These are phyloP conservation scores for Crocuta crocuta DNA, from an alignment of 2,113 vertebrate species.

Conservation along the genomic window DNA sequence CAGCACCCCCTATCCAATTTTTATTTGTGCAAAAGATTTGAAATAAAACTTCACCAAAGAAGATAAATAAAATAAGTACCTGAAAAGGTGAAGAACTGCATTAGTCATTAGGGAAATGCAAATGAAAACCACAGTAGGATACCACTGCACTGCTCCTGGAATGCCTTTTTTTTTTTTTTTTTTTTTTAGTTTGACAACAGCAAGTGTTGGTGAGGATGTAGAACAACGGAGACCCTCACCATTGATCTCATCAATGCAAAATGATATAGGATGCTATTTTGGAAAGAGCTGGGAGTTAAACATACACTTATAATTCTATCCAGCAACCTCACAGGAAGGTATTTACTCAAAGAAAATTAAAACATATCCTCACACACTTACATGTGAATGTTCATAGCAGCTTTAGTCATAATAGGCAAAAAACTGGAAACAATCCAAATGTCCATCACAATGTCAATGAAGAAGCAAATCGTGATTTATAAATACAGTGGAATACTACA, in stretches of 20 bases:
- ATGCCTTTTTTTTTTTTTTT: background rate
- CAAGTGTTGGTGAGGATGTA: background rate
- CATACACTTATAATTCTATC: background rate
- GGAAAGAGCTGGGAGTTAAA: background rate
- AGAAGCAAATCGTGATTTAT: background rate
- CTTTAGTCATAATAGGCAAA: background rate
- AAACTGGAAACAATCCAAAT: background rate
- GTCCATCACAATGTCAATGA: background rate
- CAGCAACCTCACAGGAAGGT: background rate
- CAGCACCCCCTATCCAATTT: background rate
- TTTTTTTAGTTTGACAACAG: background rate
- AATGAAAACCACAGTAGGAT: background rate
- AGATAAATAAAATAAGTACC: background rate
- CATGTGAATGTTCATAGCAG: background rate
- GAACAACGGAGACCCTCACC: background rate
- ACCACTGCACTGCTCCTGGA: background rate
- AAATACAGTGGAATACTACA: background rate
- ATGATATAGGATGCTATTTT: background rate
- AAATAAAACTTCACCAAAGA: background rate
- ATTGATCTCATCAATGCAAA: background rate
- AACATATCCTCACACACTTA: background rate
- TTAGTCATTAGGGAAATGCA: background rate
- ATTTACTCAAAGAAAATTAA: background rate
- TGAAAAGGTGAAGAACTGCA: background rate
- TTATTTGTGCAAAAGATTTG: background rate